Evolutionary conservation across 1,140 invertebrate species (phyloP).

Genomic region (Ylistrum balloti): DNA sequence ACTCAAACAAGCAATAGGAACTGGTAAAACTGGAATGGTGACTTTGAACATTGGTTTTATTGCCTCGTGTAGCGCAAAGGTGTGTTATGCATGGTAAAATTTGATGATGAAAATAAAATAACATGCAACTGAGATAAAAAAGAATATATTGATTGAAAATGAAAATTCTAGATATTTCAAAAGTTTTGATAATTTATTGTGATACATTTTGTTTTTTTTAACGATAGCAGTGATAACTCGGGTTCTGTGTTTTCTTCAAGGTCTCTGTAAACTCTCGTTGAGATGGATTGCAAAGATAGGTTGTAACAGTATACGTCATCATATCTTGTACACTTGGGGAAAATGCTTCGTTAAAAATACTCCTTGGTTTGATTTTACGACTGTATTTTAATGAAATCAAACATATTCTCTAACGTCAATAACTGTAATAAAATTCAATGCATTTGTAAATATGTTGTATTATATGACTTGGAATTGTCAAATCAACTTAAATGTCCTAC

Average conservation of each 20-base stretch:
- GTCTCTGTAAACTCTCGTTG: background rate
- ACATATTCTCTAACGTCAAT: conserved; percentile 3
- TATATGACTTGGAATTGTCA: background rate
- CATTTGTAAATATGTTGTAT: background rate
- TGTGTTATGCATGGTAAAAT: background rate
- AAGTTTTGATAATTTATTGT: background rate
- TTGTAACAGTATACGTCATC: background rate
- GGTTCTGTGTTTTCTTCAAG: background rate
- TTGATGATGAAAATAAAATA: conserved; percentile 19
- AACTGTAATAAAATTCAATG: background rate
- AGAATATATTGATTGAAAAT: conserved; percentile 22
- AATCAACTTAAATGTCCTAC: background rate
- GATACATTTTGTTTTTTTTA: background rate
- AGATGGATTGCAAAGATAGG: background rate
- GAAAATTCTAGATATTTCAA: conserved; percentile 20
- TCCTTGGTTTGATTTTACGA: background rate
- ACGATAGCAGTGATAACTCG: background rate
- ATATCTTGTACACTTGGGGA: background rate
- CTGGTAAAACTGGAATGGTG: background rate
- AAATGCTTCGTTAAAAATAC: background rate
- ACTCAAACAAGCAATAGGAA: background rate
- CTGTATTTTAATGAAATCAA: background rate
- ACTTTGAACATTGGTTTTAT: conserved; percentile 8
- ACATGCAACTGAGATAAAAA: conserved; percentile 31
- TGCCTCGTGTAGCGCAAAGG: background rate